Conservation (phyloP, 2,888 invertebrate genomes). For the Tipula unca region DNA sequence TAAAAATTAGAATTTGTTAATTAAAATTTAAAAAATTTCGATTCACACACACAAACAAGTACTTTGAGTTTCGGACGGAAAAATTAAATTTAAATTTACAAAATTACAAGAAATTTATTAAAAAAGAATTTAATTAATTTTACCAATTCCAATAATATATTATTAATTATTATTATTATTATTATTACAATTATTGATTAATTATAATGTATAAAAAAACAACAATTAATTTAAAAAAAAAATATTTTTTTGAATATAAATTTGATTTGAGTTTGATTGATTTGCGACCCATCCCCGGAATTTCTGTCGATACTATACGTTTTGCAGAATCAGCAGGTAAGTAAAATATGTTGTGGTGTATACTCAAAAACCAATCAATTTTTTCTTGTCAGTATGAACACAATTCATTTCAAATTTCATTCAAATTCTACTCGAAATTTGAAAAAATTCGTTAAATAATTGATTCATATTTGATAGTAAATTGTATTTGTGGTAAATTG, state of each 20-base stretch:
- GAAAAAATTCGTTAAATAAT: too few species aligned
- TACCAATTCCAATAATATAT: slow-evolving; percentile 8
- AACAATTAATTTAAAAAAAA: not conserved
- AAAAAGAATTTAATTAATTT: not conserved
- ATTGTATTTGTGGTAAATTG: too few species aligned
- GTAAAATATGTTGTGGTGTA: too few species aligned
- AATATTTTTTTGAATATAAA: slow-evolving; percentile 4
- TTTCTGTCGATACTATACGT: not conserved
- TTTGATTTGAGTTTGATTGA: not conserved
- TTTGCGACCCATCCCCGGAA: not conserved
- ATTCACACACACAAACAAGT: not conserved
- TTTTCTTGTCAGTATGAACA: too few species aligned
- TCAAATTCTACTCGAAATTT: too few species aligned
- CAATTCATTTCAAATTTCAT: too few species aligned
- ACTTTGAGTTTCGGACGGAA: not conserved
- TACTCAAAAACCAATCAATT: too few species aligned
- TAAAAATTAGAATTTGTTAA: not conserved
- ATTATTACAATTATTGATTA: slow-evolving; percentile 14
- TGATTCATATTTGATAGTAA: too few species aligned
- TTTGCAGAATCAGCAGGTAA: not conserved
- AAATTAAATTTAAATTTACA: not conserved
- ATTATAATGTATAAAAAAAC: slow-evolving; percentile 4
- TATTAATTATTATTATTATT: slow-evolving; percentile 1
- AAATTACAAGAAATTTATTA: not conserved
- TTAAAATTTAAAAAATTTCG: not conserved